Conservation (phyloP, 2,888 invertebrate genomes). For the Ornithoptera alexandrae region DNA sequence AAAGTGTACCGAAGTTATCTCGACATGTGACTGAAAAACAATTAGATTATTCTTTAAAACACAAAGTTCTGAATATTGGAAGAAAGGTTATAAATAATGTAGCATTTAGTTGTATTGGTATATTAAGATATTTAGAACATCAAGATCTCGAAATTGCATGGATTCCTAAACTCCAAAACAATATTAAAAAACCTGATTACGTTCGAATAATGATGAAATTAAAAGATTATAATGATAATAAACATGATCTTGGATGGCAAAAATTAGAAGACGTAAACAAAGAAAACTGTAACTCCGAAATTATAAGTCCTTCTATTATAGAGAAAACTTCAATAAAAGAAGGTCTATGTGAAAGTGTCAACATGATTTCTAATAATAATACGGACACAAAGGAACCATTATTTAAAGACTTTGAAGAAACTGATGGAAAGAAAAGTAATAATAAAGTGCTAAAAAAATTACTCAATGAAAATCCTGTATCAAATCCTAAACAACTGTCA, state of each 20-base stretch:
- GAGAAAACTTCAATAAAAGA: background rate
- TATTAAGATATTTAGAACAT: constrained; percentile 61
- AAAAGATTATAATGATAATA: constrained; percentile 35
- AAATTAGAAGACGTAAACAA: constrained; percentile 28
- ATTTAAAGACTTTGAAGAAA: constrained; percentile 32
- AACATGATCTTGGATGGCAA: constrained; percentile 44
- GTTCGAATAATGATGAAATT: constrained; percentile 55
- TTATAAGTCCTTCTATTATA: constrained; percentile 24
- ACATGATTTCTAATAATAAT: background rate
- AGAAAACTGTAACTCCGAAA: background rate
- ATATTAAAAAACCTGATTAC: constrained; percentile 41
- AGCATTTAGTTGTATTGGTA: constrained; percentile 54
- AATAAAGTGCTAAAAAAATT: constrained; percentile 37
- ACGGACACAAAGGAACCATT: background rate
- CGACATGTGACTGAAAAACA: constrained; percentile 28
- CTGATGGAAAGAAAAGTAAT: background rate
- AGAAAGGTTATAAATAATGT: constrained; percentile 58
- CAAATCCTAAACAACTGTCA: constrained; percentile 67
- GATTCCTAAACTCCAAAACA: constrained; percentile 41
- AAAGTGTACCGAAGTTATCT: constrained; percentile 28
- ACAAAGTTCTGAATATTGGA: constrained; percentile 66
- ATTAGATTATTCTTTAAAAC: constrained; percentile 53
- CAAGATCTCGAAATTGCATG: constrained; percentile 59
- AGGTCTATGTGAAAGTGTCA: background rate
- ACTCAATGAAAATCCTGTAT: constrained; percentile 60